A percentile compares a stretch with the other conserved stretches of the same genome.
These are phyloP conservation scores for Sardina pilchardus DNA, from an alignment of 2,113 vertebrate genomes.

Conservation along the genomic window DNA sequence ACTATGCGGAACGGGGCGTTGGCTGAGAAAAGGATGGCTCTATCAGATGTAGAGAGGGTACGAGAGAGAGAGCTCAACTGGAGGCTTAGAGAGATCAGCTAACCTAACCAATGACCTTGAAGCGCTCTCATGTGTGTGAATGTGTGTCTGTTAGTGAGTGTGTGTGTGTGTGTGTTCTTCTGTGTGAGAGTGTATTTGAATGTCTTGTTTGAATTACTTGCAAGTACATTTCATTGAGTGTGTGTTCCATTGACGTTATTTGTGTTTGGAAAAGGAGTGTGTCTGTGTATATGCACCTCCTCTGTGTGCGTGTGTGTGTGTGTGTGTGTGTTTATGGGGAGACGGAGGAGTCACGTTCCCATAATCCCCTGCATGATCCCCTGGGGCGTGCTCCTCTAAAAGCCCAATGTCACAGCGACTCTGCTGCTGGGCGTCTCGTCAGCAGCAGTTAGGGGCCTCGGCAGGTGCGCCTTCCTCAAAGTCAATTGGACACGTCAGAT, in stretches of 20 bases:
- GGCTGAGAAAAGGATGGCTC: no score
- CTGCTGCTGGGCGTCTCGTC: not conserved
- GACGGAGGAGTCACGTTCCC: not conserved
- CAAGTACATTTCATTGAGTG: not conserved
- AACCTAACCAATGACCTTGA: not conserved
- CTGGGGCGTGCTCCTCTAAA: not conserved
- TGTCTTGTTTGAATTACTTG: no score
- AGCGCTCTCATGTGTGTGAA: not conserved
- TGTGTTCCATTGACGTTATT: not conserved
- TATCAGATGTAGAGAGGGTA: not conserved
- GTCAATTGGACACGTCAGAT: not conserved
- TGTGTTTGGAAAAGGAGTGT: not conserved
- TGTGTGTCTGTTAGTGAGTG: not conserved
- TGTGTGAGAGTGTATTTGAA: not conserved
- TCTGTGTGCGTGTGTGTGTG: conserved; percentile 22
- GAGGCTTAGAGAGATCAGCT: not conserved
- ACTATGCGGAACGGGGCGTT: no score
- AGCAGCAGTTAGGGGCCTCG: not conserved
- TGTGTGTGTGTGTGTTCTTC: not conserved
- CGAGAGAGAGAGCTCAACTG: not conserved
- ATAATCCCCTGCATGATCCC: not conserved
- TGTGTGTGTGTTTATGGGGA: conserved; percentile 16
- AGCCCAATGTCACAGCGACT: not conserved
- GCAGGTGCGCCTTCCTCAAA: not conserved
- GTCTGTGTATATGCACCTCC: not conserved